Percentiles rank a stretch among this genome's conserved stretches.
These are phyloP conservation scores for Ophion ventricosus DNA, from an alignment of 2,888 invertebrate genomes.

Conservation along the genomic window DNA sequence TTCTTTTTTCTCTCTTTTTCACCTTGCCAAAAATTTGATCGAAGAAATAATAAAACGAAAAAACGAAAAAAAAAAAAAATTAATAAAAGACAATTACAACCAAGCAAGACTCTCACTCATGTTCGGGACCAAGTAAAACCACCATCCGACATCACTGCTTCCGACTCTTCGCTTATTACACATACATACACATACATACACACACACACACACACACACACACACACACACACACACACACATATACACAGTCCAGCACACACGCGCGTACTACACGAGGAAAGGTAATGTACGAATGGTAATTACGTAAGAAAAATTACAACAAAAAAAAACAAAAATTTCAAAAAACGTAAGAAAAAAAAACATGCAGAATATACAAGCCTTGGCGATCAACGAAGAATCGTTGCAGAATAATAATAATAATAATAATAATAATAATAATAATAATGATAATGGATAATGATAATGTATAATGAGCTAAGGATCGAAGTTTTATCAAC, in stretches of 20 bases:
- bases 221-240: constrained; percentile 44
- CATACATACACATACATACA: constrained; percentile 44
- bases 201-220: constrained; percentile 12
- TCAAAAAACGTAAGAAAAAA: constrained; percentile 8
- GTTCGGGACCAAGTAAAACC: constrained; percentile 82
- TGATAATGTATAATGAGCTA: constrained; percentile 27
- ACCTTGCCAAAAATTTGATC: constrained; percentile 20
- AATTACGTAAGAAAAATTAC: constrained; percentile 12
- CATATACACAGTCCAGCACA: constrained; percentile 18
- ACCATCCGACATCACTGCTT: constrained; percentile 77
- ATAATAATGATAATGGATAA: too few relatives aligned
- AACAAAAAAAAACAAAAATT: neutral
- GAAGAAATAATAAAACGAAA: constrained; percentile 32
- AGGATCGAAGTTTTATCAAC: constrained; percentile 16
- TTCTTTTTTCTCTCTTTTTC: constrained; percentile 25
- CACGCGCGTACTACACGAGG: neutral
- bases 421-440: neutral
- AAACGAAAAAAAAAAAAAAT: constrained; percentile 41
- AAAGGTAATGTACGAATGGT: constrained; percentile 29
- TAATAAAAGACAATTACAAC: constrained; percentile 41
- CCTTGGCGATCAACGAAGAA: constrained; percentile 43
- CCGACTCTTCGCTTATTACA: constrained; percentile 66
- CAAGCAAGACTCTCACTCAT: constrained; percentile 73
- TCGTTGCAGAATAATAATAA: constrained; percentile 48
- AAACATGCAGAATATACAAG: constrained; percentile 6